Conservation (phyloP, 35 echinoderm and acorn worm species). For the Anneissia japonica region DNA sequence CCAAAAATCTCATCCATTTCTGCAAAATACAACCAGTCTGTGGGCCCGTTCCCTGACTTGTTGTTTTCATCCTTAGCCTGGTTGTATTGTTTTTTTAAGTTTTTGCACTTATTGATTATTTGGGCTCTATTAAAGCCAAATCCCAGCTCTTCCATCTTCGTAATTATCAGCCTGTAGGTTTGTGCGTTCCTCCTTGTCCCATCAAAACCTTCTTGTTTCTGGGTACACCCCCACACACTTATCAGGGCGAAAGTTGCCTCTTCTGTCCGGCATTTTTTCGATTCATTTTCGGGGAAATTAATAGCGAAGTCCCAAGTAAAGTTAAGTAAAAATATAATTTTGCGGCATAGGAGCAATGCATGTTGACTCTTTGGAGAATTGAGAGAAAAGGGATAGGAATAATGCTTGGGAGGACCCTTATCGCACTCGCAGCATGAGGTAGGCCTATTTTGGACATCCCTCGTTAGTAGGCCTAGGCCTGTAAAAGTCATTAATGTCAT, state of each 20-base stretch:
- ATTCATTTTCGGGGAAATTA: too few species aligned
- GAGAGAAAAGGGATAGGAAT: too few species aligned
- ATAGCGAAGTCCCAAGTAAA: too few species aligned
- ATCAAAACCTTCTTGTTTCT: neutral
- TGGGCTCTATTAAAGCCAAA: neutral
- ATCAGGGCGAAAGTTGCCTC: neutral
- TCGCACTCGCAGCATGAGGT: too few species aligned
- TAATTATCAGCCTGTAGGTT: neutral
- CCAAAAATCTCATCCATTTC: neutral
- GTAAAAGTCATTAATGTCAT: too few species aligned
- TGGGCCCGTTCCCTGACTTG: neutral
- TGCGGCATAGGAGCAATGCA: too few species aligned
- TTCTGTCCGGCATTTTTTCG: too few species aligned
- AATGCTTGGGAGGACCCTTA: too few species aligned
- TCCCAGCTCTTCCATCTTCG: neutral
- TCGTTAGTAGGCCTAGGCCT: too few species aligned
- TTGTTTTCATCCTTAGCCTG: neutral
- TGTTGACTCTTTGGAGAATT: too few species aligned
- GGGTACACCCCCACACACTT: neutral
- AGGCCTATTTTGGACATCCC: too few species aligned
- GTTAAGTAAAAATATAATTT: too few species aligned
- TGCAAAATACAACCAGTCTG: neutral
- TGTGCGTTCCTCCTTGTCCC: neutral
- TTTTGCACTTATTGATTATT: neutral
- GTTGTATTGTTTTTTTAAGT: neutral